Percentiles rank a stretch among this genome's conserved stretches.
These are phyloP conservation scores for Antennarius maculatus DNA, from an alignment of 2,797 vertebrate species.

Conservation along the genomic window DNA sequence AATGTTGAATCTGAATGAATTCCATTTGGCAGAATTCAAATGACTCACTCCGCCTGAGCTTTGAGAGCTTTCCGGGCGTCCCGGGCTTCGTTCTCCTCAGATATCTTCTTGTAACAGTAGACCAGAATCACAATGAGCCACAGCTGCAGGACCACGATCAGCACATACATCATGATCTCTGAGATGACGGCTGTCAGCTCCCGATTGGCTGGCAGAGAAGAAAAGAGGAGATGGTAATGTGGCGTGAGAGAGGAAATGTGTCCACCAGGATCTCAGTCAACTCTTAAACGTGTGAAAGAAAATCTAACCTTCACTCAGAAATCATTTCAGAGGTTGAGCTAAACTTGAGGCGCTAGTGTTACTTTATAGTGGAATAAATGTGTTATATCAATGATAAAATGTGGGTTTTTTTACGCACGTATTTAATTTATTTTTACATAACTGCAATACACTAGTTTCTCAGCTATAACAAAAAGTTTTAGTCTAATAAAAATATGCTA, in stretches of 20 bases:
- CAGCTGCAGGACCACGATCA: conserved; percentile 89
- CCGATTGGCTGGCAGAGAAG: conserved; percentile 77
- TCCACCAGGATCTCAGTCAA: background rate
- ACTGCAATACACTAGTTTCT: too few relatives aligned
- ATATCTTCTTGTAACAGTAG: conserved; percentile 91
- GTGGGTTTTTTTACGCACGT: too few relatives aligned
- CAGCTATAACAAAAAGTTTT: too few relatives aligned
- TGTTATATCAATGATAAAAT: too few relatives aligned
- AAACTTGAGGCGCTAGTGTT: too few relatives aligned
- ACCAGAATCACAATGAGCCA: conserved; percentile 89
- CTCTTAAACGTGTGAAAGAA: background rate
- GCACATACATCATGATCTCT: conserved; percentile 92
- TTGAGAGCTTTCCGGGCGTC: conserved; percentile 72
- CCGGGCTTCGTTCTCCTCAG: conserved; percentile 81
- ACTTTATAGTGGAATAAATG: too few relatives aligned
- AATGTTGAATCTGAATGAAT: background rate
- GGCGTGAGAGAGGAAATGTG: background rate
- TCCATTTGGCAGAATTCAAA: background rate
- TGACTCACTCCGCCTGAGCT: conserved; percentile 67
- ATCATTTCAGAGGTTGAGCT: too few relatives aligned
- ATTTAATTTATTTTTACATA: too few relatives aligned
- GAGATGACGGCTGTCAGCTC: conserved; percentile 87
- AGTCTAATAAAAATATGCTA: too few relatives aligned
- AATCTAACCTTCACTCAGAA: too few relatives aligned
- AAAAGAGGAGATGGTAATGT: conserved; percentile 13